A percentile compares a stretch with the other conserved stretches of the same genome.
Evolutionary conservation across 92 coral and sea anemone species (phyloP).

Genomic region (Porites lobata): DNA sequence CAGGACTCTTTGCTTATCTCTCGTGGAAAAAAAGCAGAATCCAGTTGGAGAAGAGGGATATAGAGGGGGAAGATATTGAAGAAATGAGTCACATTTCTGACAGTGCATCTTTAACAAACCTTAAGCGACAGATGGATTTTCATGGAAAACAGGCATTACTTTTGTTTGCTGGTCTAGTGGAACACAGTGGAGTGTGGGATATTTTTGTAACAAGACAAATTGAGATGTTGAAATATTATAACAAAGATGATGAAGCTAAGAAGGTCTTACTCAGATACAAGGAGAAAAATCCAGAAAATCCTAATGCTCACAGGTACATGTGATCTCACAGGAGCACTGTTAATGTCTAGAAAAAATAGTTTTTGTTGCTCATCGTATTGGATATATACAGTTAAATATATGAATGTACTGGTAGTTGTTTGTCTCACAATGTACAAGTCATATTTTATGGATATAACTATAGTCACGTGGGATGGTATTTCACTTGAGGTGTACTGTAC

Average conservation of each 20-base stretch:
- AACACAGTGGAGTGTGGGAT: conserved; percentile 87
- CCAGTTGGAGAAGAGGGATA: conserved; percentile 16
- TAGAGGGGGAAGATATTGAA: conserved; percentile 6
- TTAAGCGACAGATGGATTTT: conserved; percentile 65
- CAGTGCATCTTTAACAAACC: neutral
- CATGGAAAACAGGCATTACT: conserved; percentile 75
- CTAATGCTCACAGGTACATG: conserved; percentile 91
- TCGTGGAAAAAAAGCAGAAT: conserved; percentile 70
- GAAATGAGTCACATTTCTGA: conserved; percentile 1
- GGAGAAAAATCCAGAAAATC: conserved; percentile 86
- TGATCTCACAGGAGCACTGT: no score
- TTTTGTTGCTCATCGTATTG: no score
- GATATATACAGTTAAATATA: no score
- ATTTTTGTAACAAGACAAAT: conserved; percentile 81
- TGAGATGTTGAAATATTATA: conserved; percentile 71
- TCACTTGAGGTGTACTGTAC: no score
- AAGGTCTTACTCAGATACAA: conserved; percentile 75
- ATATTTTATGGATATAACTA: no score
- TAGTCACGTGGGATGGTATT: no score
- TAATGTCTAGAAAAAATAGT: no score
- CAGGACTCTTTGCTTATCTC: conserved; percentile 84
- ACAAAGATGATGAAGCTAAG: conserved; percentile 54
- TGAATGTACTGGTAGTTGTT: no score
- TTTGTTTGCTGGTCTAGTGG: conserved; percentile 72
- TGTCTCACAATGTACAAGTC: no score